phyloP scores from a whole-genome alignment of 2,113 vertebrate species.

The Platysternon megacephalum region DNA sequence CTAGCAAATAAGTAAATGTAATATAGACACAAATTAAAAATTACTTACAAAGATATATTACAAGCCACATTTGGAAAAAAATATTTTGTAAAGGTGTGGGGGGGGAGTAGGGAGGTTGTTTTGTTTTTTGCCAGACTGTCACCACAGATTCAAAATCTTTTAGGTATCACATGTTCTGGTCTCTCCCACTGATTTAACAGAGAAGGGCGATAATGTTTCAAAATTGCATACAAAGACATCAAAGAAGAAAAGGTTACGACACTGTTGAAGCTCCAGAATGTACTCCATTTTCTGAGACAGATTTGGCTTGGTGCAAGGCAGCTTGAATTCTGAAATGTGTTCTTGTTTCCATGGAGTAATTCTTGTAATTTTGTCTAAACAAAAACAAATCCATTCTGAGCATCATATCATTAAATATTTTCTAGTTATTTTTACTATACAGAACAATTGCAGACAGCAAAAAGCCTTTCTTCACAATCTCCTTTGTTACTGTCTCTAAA shows the following conservation, averaged over 20 bases:
- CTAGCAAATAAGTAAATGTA: accelerated
- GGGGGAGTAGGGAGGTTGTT: background rate
- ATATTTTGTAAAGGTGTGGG: background rate
- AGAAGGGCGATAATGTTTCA: conserved; percentile 38
- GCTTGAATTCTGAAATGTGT: conserved; percentile 99
- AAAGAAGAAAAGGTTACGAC: conserved; percentile 62
- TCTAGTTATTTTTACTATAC: conserved; percentile 13
- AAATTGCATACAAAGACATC: conserved; percentile 52
- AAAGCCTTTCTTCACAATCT: conserved; percentile 9
- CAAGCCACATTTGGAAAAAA: conserved; percentile 38
- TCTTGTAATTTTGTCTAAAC: conserved; percentile 96
- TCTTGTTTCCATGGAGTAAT: conserved; percentile 99
- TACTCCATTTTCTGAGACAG: conserved; percentile 81
- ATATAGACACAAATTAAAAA: conserved; percentile 29
- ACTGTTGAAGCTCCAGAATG: conserved; percentile 66
- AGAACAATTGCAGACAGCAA: conserved; percentile 34
- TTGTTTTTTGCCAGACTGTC: conserved; percentile 4
- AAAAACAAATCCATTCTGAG: conserved; percentile 59
- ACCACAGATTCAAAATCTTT: conserved; percentile 8
- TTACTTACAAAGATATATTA: background rate
- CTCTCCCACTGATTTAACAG: conserved; percentile 54
- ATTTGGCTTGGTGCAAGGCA: conserved; percentile 91
- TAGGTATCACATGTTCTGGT: conserved; percentile 44
- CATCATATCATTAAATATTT: conserved; percentile 2
- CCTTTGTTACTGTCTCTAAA: conserved; percentile 59